Evolutionary conservation across 2,888 invertebrate species (phyloP).

Genomic region (Microplitis deprimator): DNA sequence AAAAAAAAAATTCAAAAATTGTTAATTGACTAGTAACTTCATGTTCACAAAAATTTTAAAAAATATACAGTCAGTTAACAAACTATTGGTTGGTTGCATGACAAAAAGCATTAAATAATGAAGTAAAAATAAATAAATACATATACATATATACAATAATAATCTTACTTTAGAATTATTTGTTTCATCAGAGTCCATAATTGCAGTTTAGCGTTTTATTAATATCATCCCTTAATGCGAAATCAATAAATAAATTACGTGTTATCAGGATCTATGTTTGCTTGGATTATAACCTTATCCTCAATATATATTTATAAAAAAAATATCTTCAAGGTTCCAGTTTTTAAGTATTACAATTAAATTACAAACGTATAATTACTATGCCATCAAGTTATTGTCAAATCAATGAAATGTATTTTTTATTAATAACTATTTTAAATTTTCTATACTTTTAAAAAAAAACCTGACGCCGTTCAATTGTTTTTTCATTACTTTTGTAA

Average conservation of each 20-base stretch:
- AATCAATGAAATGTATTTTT: background rate
- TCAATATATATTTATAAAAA: background rate
- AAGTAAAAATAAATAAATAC: background rate
- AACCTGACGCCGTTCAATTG: background rate
- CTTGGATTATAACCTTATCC: background rate
- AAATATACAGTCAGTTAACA: background rate
- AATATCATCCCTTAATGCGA: background rate
- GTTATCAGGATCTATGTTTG: background rate
- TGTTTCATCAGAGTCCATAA: background rate
- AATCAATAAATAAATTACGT: background rate
- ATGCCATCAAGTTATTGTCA: background rate
- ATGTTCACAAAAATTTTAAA: no score
- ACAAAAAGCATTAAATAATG: background rate
- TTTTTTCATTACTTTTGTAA: background rate
- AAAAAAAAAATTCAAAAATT: no score
- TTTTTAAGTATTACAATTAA: background rate
- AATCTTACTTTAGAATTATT: background rate
- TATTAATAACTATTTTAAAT: background rate
- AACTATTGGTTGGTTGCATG: background rate
- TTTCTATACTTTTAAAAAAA: background rate
- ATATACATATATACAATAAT: background rate
- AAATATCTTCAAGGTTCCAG: background rate
- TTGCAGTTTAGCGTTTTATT: background rate
- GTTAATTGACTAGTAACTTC: no score
- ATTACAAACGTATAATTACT: background rate